These are phyloP conservation scores for Ischnus inquisitorius DNA, from an alignment of 2,888 invertebrate genomes.

Conservation along the genomic window DNA sequence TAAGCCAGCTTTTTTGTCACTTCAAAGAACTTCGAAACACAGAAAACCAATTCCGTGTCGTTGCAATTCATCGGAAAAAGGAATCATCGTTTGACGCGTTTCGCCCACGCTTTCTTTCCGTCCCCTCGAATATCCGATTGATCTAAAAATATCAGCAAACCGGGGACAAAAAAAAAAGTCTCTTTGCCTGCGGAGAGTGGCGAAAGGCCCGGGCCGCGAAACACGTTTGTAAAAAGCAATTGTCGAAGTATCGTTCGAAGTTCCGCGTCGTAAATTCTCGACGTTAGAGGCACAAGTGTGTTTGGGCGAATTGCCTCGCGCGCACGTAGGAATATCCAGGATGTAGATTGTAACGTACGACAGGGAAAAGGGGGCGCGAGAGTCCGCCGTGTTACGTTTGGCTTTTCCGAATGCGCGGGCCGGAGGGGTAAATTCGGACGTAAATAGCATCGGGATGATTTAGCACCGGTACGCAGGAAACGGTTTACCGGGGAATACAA, in stretches of 20 bases:
- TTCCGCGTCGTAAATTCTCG: constrained; percentile 51
- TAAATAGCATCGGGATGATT: constrained; percentile 67
- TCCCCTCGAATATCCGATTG: background rate
- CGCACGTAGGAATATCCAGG: constrained; percentile 44
- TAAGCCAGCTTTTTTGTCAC: background rate
- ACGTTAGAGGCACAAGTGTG: constrained; percentile 39
- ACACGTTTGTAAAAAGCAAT: constrained; percentile 42
- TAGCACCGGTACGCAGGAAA: constrained; percentile 47
- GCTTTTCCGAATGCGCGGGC: constrained; percentile 50
- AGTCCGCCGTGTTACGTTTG: constrained; percentile 20
- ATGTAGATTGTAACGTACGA: constrained; percentile 37
- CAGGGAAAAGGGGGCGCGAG: constrained; percentile 17
- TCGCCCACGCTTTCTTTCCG: background rate
- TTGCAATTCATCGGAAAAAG: background rate
- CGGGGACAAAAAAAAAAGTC: background rate
- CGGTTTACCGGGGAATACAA: constrained; percentile 42
- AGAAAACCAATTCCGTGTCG: background rate
- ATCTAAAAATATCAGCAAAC: constrained; percentile 19
- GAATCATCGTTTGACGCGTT: background rate
- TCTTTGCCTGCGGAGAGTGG: background rate
- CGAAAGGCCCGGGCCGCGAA: background rate
- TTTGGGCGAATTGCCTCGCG: background rate
- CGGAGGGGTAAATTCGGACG: constrained; percentile 60
- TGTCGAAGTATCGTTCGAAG: constrained; percentile 53
- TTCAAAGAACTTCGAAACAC: background rate